Evolutionary conservation across 2,888 invertebrate genomes (phyloP).

Genomic region (Axea sp.): DNA sequence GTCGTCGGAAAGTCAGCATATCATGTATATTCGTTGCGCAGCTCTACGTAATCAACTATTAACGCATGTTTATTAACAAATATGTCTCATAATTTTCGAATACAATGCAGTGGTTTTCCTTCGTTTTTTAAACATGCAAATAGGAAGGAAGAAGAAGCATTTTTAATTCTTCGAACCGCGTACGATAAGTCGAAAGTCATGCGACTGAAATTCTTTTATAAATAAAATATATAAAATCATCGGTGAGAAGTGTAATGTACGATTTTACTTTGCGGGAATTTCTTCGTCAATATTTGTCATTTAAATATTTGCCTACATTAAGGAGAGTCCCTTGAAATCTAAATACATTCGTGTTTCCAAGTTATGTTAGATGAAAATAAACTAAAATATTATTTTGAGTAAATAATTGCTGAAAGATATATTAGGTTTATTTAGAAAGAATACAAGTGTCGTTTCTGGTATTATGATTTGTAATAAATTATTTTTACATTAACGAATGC

Average conservation of each 20-base stretch:
- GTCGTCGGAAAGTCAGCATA: slow-evolving; percentile 52
- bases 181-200: no score
- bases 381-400: neutral
- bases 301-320: slow-evolving; percentile 36
- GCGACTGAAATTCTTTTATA: no score
- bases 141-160: neutral
- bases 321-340: slow-evolving; percentile 5
- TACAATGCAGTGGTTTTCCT: slow-evolving; percentile 8
- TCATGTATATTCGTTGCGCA: slow-evolving; percentile 42
- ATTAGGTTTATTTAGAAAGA: neutral
- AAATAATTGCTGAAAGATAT: slow-evolving; percentile 1
- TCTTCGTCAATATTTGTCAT: slow-evolving; percentile 18
- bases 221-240: no score
- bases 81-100: slow-evolving; percentile 25
- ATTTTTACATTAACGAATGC: neutral
- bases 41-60: slow-evolving; percentile 53
- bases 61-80: slow-evolving; percentile 49
- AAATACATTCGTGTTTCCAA: slow-evolving; percentile 15
- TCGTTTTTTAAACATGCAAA: no score
- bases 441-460: neutral
- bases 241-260: no score
- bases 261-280: no score
- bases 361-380: neutral
- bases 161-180: slow-evolving; percentile 3
- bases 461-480: slow-evolving; percentile 1